phyloP scores from a whole-genome alignment of 2,113 vertebrate genomes.

The Orthonyx spaldingii region DNA sequence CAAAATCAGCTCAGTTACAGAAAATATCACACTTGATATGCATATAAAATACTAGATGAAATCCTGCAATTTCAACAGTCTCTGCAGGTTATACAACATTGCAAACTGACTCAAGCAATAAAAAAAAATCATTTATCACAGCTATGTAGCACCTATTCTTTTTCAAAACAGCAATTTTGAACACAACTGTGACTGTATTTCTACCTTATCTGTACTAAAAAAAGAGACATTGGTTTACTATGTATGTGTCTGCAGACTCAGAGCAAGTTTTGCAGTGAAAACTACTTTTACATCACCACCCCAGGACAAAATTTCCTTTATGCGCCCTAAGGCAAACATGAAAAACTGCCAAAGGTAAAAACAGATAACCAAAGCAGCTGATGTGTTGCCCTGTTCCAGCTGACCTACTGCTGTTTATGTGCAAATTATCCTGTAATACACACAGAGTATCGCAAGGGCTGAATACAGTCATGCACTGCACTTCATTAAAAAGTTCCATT shows the following conservation, averaged over 20 bases:
- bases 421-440: background rate
- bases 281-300: background rate
- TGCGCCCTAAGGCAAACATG: background rate
- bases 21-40: background rate
- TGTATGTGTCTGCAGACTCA: background rate
- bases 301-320: background rate
- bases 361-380: background rate
- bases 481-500: background rate
- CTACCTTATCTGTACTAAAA: background rate
- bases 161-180: background rate
- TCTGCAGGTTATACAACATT: background rate
- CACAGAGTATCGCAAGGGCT: background rate
- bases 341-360: background rate
- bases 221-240: background rate
- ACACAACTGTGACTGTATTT: background rate
- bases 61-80: background rate
- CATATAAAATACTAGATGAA: background rate
- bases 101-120: background rate
- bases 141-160: background rate
- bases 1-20: slow-evolving; percentile 9
- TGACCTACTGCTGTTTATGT: background rate
- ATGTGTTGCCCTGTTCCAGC: background rate
- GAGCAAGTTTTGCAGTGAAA: background rate
- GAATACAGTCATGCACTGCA: background rate
- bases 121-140: background rate